These are phyloP conservation scores for Xestia sexstrigata DNA, from an alignment of 2,888 invertebrate species.

Conservation along the genomic window DNA sequence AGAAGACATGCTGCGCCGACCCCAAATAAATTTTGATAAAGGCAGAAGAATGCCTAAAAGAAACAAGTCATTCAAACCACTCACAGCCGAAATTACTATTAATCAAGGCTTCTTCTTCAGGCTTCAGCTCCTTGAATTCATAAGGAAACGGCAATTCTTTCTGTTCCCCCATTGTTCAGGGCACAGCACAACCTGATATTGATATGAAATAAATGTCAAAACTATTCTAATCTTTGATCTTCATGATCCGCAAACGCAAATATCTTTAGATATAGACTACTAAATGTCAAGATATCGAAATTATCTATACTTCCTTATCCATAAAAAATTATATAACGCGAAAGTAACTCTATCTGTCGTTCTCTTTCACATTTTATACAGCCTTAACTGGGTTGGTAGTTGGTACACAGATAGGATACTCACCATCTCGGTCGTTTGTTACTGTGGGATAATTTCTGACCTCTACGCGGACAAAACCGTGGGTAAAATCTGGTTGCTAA, in stretches of 20 bases:
- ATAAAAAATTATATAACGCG: neutral
- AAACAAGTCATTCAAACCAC: neutral
- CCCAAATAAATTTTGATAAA: too few species aligned
- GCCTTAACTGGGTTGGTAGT: too few species aligned
- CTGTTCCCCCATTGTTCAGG: conserved; percentile 22
- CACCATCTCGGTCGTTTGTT: neutral
- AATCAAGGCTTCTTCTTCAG: conserved; percentile 39
- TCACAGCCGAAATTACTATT: conserved; percentile 15
- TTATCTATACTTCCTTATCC: neutral
- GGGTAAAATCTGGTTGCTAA: neutral
- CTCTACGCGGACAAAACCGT: neutral
- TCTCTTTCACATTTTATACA: neutral
- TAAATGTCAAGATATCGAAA: neutral
- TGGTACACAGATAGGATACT: too few species aligned
- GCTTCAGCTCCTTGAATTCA: conserved; percentile 38
- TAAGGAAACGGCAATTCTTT: conserved; percentile 43
- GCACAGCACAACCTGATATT: conserved; percentile 27
- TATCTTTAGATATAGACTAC: neutral
- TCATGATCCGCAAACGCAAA: neutral
- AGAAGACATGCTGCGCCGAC: too few species aligned
- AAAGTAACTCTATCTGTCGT: neutral
- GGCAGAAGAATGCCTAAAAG: too few species aligned
- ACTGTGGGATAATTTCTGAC: too few species aligned
- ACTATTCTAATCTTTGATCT: neutral
- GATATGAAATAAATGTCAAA: neutral